Base-by-base conservation (phyloP, 2,113 vertebrate genomes). In the Cephalopholis sonnerati region DNA sequence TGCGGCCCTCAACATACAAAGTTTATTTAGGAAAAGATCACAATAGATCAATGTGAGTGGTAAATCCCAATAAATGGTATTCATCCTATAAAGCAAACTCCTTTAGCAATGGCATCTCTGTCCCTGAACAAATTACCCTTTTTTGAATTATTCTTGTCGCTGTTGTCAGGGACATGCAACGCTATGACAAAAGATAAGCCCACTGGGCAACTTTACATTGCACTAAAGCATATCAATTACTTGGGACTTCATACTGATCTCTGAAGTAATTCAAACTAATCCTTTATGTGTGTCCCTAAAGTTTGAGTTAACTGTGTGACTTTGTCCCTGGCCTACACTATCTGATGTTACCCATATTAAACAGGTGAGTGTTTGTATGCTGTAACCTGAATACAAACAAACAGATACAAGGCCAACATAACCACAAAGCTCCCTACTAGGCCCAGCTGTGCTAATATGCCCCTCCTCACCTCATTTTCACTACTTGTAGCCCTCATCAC, bases 291-390 rank as follows among this genome's bases (percentile, higher is more conserved):
- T 54, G 64, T 82, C 61, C 69, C 20, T 44, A 71, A 81, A 87
- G 82, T 90, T 89, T 76, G 61, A 68, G 53, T 71, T 74, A 61
- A 68, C 76, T 77, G 54, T 67, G 39, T 91, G 83, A 92, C 92
- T 90, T 92, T 93, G 88, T 76, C 74, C 32, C 50, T 41, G 5
- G 61, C 29, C 41, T 39, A 75, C 53, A 51, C 24, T 68, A 61
- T 71, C 55, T 73, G 46, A 63, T 66, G 71, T 58, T 58, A 36
- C 27, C 72, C 83, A 86, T 89, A 83, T 79, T 86, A 91, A 89
- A 12, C 77, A 86, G 81, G 53, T 71, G 64, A 20, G 70, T 85
- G 84, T 89, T 90, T 89, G 62, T 83, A 44, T 81, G 74, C 83
- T 62, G 74, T 67, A 79, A 81, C 70, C 62, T 77, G 66, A 87